phyloP scores from a whole-genome alignment of 2,888 invertebrate genomes.

The Lamproptera curius region DNA sequence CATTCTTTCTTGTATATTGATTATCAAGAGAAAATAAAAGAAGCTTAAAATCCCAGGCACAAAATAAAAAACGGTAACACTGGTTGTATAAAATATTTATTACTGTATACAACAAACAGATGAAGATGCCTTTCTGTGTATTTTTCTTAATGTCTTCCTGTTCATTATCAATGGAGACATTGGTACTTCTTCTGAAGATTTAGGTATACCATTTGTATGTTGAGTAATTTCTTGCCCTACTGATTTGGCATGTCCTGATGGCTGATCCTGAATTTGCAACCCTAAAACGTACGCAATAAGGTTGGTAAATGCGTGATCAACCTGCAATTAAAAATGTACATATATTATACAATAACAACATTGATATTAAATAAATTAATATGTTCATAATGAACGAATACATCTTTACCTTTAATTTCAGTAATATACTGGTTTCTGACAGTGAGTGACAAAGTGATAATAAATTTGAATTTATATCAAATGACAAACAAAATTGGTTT shows the following conservation, averaged over 20 bases:
- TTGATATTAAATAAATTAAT: not conserved
- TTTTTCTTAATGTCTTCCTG: slow-evolving; percentile 55
- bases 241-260: slow-evolving; percentile 35
- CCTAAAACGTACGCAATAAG: slow-evolving; percentile 73
- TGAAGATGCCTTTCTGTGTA: slow-evolving; percentile 63
- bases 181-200: slow-evolving; percentile 29
- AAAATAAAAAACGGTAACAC: no score
- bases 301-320: slow-evolving; percentile 81
- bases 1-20: no score
- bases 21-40: no score
- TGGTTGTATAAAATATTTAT: no score
- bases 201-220: slow-evolving; percentile 27
- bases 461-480: no score
- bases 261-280: slow-evolving; percentile 38
- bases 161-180: slow-evolving; percentile 61
- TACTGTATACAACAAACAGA: slow-evolving; percentile 76
- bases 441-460: no score
- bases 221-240: slow-evolving; percentile 26
- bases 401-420: no score
- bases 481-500: no score
- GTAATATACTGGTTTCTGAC: no score
- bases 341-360: slow-evolving; percentile 1
- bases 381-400: no score
- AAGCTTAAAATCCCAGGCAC: no score
- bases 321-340: slow-evolving; percentile 63